A percentile compares a stretch with the other conserved stretches of the same genome.
These are phyloP conservation scores for Phrynosoma blainvillii DNA, from an alignment of 2,113 vertebrate species.

Conservation along the genomic window DNA sequence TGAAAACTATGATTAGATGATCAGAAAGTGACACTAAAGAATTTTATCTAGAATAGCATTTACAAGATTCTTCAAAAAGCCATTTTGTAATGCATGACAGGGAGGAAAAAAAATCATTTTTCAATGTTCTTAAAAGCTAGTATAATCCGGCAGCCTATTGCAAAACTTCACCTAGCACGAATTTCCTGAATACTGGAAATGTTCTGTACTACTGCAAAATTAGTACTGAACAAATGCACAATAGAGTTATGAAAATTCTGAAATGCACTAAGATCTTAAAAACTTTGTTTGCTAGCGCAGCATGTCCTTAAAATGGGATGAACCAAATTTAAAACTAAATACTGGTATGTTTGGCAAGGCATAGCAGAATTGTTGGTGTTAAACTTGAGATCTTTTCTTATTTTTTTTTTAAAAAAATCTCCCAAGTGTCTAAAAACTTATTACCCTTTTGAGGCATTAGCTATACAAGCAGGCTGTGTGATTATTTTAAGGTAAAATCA, in stretches of 20 bases:
- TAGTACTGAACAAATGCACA: not conserved
- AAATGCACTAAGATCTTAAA: not conserved
- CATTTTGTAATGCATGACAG: conserved; percentile 17
- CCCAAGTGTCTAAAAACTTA: not conserved
- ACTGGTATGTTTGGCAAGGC: not conserved
- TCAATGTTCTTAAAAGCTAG: not conserved
- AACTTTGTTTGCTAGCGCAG: not conserved
- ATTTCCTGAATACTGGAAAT: not conserved
- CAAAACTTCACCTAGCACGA: not conserved
- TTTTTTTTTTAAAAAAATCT: not conserved
- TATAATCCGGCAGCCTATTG: not conserved
- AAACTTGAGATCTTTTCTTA: not conserved
- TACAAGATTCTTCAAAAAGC: not conserved
- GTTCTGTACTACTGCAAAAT: not conserved
- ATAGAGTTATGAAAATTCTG: not conserved
- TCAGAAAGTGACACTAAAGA: conserved; percentile 39
- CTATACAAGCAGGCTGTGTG: not conserved
- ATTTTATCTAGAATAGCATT: conserved; percentile 40
- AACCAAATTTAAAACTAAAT: not conserved
- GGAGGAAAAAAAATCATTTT: not conserved
- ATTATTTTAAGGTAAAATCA: not conserved
- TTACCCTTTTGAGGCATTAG: not conserved
- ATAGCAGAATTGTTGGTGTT: not conserved
- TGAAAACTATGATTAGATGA: conserved; percentile 5
- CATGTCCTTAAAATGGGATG: conserved; percentile 22